Percentiles rank a stretch among this genome's conserved stretches.
These are phyloP conservation scores for Ibidorhyncha struthersii DNA, from an alignment of 2,113 vertebrate genomes.

Conservation along the genomic window DNA sequence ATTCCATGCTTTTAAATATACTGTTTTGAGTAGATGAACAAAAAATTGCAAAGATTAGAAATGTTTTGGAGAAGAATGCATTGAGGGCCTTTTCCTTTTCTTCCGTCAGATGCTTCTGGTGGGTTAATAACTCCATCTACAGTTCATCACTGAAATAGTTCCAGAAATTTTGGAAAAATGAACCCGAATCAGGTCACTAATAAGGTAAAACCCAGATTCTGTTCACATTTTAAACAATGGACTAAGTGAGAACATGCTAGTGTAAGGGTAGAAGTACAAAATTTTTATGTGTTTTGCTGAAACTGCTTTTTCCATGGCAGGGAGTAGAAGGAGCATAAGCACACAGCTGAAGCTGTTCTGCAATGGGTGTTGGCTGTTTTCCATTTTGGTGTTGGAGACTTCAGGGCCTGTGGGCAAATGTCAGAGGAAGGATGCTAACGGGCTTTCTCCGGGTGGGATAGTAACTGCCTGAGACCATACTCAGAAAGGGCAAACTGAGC, in stretches of 20 bases:
- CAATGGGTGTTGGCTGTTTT: neutral
- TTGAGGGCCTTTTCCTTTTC: neutral
- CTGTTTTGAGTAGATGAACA: neutral
- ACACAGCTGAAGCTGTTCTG: neutral
- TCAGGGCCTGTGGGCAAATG: neutral
- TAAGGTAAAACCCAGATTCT: neutral
- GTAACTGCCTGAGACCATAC: neutral
- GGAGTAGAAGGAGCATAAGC: accelerated
- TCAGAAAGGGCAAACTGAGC: neutral
- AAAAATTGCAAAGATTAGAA: neutral
- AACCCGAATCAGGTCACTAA: neutral
- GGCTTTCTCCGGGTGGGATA: neutral
- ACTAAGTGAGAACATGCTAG: neutral
- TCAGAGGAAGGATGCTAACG: neutral
- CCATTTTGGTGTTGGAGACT: neutral
- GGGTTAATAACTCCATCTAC: constrained; percentile 71
- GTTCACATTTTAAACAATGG: neutral
- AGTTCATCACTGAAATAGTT: constrained; percentile 61
- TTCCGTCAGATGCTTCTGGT: neutral
- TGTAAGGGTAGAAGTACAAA: neutral
- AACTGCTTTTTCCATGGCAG: neutral
- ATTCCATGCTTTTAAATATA: neutral
- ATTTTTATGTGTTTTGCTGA: neutral
- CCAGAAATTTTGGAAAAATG: neutral
- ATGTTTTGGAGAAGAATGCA: neutral